These are phyloP conservation scores for Mechanitis mazaeus DNA, from an alignment of 2,888 invertebrate genomes.

Conservation along the genomic window DNA sequence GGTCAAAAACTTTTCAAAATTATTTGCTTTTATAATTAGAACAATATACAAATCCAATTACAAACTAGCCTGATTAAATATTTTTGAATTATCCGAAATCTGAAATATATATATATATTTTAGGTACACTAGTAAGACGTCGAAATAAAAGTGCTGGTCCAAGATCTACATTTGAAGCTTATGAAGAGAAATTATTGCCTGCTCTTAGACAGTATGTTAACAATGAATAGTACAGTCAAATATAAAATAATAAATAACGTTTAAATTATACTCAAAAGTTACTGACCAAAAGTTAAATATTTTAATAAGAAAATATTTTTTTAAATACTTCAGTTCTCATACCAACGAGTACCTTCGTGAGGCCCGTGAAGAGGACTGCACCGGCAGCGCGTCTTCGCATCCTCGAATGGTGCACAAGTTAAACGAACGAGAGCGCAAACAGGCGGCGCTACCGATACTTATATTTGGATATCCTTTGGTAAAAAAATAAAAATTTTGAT, in stretches of 20 bases:
- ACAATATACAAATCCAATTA: no score
- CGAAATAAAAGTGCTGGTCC: conserved; percentile 81
- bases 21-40: background rate
- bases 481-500: conserved; percentile 32
- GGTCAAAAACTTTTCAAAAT: background rate
- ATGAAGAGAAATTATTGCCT: conserved; percentile 90
- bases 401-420: conserved; percentile 70
- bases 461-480: conserved; percentile 94
- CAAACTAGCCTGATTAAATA: no score
- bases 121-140: conserved; percentile 77
- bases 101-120: background rate
- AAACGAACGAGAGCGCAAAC: conserved; percentile 88
- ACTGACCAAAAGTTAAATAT: background rate
- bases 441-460: conserved; percentile 92
- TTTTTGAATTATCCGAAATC: background rate
- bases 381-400: conserved; percentile 74
- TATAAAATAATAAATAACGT: background rate
- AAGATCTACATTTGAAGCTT: conserved; percentile 87
- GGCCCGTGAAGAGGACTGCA: conserved; percentile 56
- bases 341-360: conserved; percentile 86
- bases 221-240: no score
- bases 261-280: background rate
- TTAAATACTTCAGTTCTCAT: conserved; percentile 78
- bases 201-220: conserved; percentile 87
- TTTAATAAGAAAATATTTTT: background rate